phyloP scores from a whole-genome alignment of 2,113 vertebrate genomes.

The Leucoraja erinaceus region DNA sequence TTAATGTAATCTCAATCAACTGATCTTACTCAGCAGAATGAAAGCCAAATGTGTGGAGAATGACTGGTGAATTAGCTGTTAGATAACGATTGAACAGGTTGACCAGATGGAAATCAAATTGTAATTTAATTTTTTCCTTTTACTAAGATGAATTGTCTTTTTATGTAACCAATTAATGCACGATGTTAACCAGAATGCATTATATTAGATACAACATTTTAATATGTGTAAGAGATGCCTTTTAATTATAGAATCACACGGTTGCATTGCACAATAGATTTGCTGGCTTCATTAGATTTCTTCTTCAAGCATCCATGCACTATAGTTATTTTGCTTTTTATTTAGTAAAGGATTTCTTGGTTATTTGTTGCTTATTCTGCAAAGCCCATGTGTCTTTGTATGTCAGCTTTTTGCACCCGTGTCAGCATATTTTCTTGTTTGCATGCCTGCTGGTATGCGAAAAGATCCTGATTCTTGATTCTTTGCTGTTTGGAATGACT shows the following conservation, averaged over 20 bases:
- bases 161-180: neutral
- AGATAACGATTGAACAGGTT: neutral
- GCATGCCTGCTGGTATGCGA: neutral
- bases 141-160: neutral
- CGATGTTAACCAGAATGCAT: neutral
- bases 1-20: neutral
- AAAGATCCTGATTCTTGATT: neutral
- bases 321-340: neutral
- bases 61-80: neutral
- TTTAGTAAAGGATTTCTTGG: neutral
- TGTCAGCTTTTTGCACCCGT: neutral
- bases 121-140: neutral
- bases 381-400: neutral
- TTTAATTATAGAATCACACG: no score
- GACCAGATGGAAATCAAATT: neutral
- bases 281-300: neutral
- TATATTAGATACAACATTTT: neutral
- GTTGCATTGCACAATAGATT: neutral
- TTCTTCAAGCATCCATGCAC: neutral
- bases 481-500: neutral
- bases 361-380: neutral
- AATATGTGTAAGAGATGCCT: neutral
- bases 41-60: neutral
- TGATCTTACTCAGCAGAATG: neutral
- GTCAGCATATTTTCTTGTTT: neutral